These are phyloP conservation scores for Cynoglossus semilaevis DNA, from an alignment of 2,113 vertebrate species.

Conservation along the genomic window DNA sequence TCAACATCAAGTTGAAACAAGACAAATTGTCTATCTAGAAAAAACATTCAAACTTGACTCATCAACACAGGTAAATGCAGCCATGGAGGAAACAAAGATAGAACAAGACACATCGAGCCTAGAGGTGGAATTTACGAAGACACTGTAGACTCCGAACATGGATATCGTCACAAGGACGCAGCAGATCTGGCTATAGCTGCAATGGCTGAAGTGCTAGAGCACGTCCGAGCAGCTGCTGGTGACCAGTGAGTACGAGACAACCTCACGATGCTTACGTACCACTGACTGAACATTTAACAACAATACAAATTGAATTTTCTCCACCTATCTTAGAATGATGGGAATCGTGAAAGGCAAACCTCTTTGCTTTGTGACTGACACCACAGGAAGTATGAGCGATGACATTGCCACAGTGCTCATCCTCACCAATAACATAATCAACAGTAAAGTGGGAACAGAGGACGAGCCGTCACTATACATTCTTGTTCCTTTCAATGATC, in stretches of 20 bases:
- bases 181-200: conserved; percentile 57
- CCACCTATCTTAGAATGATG: conserved; percentile 48
- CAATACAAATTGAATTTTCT: background rate
- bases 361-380: conserved; percentile 68
- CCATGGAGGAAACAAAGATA: conserved; percentile 51
- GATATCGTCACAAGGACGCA: conserved; percentile 29
- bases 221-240: conserved; percentile 52
- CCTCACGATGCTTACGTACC: background rate
- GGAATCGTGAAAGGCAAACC: conserved; percentile 54
- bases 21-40: no score
- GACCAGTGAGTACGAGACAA: conserved; percentile 39
- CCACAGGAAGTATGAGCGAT: conserved; percentile 65
- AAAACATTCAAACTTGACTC: no score
- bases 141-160: conserved; percentile 22
- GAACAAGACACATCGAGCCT: conserved; percentile 30
- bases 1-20: no score
- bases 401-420: conserved; percentile 47
- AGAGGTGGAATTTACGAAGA: conserved; percentile 74
- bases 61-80: conserved; percentile 68
- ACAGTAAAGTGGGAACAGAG: conserved; percentile 33
- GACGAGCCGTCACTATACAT: conserved; percentile 58
- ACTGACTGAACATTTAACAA: no score
- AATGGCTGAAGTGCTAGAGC: conserved; percentile 56
- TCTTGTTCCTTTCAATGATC: conserved; percentile 69
- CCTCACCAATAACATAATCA: conserved; percentile 42